phyloP scores from a whole-genome alignment of 2,888 invertebrate genomes.

The Chromoteleia sp. region DNA sequence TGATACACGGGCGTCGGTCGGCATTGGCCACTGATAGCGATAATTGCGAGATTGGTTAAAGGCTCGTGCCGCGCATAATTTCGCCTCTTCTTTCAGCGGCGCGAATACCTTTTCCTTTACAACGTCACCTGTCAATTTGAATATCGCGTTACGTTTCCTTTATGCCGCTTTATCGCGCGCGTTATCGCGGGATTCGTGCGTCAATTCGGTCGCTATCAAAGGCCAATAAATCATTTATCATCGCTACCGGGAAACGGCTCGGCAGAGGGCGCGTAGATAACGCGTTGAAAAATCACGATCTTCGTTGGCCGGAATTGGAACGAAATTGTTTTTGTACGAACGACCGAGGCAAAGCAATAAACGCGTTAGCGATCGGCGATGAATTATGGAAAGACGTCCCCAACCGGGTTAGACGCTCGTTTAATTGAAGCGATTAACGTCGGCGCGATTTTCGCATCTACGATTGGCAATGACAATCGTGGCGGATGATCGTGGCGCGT shows the following conservation, averaged over 20 bases:
- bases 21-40: constrained; percentile 59
- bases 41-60: constrained; percentile 30
- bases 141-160: constrained; percentile 25
- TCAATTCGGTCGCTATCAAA: constrained; percentile 32
- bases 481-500: too few relatives aligned
- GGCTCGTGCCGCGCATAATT: constrained; percentile 46
- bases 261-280: background rate
- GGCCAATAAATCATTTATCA: constrained; percentile 32
- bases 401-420: background rate
- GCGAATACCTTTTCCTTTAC: background rate
- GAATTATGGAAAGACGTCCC: constrained; percentile 13
- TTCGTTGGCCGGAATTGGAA: constrained; percentile 18
- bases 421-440: constrained; percentile 12
- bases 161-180: constrained; percentile 5
- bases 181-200: background rate
- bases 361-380: background rate
- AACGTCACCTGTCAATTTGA: constrained; percentile 24
- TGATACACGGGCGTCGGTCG: constrained; percentile 58
- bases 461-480: background rate
- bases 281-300: constrained; percentile 14
- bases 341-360: constrained; percentile 15
- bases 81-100: background rate
- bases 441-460: background rate
- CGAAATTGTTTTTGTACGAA: constrained; percentile 13
- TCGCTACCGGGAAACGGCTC: constrained; percentile 19